Conservation (phyloP, 2,113 vertebrate species). For the Epinephelus lanceolatus region DNA sequence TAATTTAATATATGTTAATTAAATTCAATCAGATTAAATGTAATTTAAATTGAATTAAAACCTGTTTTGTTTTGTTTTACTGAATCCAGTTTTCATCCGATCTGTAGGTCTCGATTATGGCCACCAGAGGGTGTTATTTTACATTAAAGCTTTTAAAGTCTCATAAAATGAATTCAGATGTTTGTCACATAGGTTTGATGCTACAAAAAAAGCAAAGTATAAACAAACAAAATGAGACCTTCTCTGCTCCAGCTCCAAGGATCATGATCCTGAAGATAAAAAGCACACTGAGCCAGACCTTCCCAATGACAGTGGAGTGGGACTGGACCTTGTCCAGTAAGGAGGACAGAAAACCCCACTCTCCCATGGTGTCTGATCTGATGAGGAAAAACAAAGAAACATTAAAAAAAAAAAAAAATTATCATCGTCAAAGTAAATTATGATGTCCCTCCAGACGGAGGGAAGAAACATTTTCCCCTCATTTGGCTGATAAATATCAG, state of each 20-base stretch:
- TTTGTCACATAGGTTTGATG: no score
- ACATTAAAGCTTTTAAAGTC: neutral
- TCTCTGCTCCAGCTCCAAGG: conserved; percentile 88
- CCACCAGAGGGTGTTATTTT: conserved; percentile 17
- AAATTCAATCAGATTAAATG: no score
- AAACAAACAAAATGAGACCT: conserved; percentile 58
- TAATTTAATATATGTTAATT: no score
- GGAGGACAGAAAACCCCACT: conserved; percentile 88
- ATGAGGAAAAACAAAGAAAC: conserved; percentile 13
- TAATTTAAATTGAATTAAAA: neutral
- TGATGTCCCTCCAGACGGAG: neutral
- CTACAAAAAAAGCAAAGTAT: neutral
- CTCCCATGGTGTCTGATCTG: conserved; percentile 76
- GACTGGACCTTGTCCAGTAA: conserved; percentile 94
- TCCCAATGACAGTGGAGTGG: conserved; percentile 91
- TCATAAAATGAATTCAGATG: no score
- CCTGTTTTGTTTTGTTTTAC: neutral
- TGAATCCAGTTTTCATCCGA: neutral
- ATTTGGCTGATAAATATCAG: neutral
- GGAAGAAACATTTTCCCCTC: neutral
- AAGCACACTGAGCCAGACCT: conserved; percentile 96
- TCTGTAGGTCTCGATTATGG: neutral
- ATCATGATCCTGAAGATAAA: conserved; percentile 97
- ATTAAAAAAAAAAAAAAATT: neutral
- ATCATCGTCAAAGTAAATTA: neutral